Percentiles rank a stretch among this genome's conserved stretches.
Evolutionary conservation across 2,113 vertebrate species (phyloP).

Genomic region (Cochlearius cochlearius): DNA sequence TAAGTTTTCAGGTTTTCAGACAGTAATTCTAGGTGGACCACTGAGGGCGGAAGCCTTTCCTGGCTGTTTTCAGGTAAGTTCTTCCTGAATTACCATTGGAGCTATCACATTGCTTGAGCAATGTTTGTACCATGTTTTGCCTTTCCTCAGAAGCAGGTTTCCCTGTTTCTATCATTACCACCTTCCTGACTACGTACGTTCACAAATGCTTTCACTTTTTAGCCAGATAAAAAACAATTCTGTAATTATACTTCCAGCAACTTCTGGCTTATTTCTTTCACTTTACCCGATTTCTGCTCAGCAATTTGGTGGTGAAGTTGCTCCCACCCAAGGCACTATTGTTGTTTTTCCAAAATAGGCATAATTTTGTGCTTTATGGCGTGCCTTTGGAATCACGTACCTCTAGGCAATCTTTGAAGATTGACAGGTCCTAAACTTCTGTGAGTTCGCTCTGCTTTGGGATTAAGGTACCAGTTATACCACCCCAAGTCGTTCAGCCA

Average conservation of each 20-base stretch:
- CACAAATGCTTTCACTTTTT: background rate
- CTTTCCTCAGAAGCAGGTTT: background rate
- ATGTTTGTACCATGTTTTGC: background rate
- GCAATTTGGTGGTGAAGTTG: background rate
- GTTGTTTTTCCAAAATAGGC: background rate
- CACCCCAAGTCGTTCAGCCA: background rate
- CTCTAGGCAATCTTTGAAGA: background rate
- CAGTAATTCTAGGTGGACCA: background rate
- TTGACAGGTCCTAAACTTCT: background rate
- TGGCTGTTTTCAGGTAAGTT: background rate
- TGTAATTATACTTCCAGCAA: background rate
- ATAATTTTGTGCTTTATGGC: background rate
- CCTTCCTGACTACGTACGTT: background rate
- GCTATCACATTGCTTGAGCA: background rate
- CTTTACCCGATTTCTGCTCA: background rate
- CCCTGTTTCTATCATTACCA: background rate
- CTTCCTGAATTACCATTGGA: background rate
- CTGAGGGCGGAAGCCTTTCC: background rate
- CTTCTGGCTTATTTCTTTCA: background rate
- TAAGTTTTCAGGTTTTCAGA: background rate
- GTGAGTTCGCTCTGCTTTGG: background rate
- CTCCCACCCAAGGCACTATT: background rate
- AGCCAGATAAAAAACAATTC: background rate
- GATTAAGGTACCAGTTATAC: background rate
- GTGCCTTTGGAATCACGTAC: background rate